A percentile compares a stretch with the other conserved stretches of the same genome.
These are phyloP conservation scores for Meriones psammophilus DNA, from an alignment of 2,797 vertebrate species.

Conservation along the genomic window DNA sequence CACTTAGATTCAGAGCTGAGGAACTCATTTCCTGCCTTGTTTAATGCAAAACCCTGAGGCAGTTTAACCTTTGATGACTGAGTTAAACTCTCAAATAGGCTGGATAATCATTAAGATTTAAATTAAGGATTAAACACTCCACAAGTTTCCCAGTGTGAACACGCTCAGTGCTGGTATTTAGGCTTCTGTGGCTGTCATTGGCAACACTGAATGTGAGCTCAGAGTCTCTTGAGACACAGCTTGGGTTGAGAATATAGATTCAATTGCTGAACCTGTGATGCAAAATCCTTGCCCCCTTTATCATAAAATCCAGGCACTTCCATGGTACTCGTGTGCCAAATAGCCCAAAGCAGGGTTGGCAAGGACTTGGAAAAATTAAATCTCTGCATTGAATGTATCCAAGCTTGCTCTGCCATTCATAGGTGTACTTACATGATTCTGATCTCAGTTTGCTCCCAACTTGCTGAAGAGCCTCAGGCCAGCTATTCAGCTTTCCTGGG, in stretches of 20 bases:
- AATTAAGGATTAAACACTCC: slow-evolving; percentile 54
- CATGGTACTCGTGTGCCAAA: not conserved
- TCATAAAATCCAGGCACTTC: not conserved
- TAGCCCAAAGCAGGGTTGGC: slow-evolving; percentile 21
- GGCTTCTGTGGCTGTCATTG: not conserved
- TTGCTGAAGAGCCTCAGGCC: not conserved
- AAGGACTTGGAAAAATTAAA: slow-evolving; percentile 47
- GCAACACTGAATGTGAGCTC: not conserved
- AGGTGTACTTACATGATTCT: not conserved
- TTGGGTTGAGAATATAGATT: not conserved
- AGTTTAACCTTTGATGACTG: slow-evolving; percentile 82
- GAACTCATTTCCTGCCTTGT: slow-evolving; percentile 81
- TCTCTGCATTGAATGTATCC: not conserved
- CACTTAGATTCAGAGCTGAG: not conserved
- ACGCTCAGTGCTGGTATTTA: not conserved
- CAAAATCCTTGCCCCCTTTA: not conserved
- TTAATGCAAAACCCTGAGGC: slow-evolving; percentile 71
- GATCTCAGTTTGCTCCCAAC: not conserved
- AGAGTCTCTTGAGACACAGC: not conserved
- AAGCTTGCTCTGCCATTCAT: not conserved
- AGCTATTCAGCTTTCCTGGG: not conserved
- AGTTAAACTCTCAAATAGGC: slow-evolving; percentile 79
- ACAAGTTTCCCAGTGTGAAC: slow-evolving; percentile 17
- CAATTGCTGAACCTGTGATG: not conserved
- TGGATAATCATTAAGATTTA: slow-evolving; percentile 76